Evolutionary conservation across 2,888 invertebrate species (phyloP), one percentile per base, ranked within the genome.

Genomic region (Liposcelis brunnea): DNA sequence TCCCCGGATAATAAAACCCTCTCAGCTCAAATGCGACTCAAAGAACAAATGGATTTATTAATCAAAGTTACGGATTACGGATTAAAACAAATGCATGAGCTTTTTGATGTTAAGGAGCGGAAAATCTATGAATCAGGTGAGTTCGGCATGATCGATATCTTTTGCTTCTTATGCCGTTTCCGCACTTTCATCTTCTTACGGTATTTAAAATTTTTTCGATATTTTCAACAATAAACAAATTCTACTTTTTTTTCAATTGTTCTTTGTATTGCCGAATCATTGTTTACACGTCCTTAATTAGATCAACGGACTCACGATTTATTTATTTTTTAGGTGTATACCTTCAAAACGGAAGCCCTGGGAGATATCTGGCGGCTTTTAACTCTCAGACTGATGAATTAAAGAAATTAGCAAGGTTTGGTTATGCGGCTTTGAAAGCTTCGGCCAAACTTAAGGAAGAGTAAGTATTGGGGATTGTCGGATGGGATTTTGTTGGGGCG

Each of bases 361-460:
- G 40, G 6, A 40, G 40, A 19, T 40, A 40, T 21, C 19, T 40
- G 16, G 40, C 40, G 19, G 40, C 40, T 19, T 40, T 40, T 18
- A 40, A 40, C 16, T 16, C 40, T 18, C 40, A 40, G 40, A 19
- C 40, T 19, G 19, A 40, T n/a, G 21, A 12, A 40, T 8, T 21
- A 16, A 40, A 40, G 14, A 40, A 40, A 19, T 40, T 19, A 7
- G 16, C 40, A 5, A 18, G 16, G 40, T 40, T 19, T 19, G 40
- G 40, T 7, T 40, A 40, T 11, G 40, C 40, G 4, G 5, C 40
- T 5, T 11, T 40, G 21, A 14, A 19, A 40, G 40, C 40, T 19
- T 14, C 40, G 3, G 16, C 15, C 19, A 40, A 40, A 40, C 40
- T 40, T 4, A 40, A 40, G 19, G 40, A 14, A 12, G 40, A 40